Conservation (phyloP, 2,113 vertebrate species). For the human (Homo sapiens) region DNA sequence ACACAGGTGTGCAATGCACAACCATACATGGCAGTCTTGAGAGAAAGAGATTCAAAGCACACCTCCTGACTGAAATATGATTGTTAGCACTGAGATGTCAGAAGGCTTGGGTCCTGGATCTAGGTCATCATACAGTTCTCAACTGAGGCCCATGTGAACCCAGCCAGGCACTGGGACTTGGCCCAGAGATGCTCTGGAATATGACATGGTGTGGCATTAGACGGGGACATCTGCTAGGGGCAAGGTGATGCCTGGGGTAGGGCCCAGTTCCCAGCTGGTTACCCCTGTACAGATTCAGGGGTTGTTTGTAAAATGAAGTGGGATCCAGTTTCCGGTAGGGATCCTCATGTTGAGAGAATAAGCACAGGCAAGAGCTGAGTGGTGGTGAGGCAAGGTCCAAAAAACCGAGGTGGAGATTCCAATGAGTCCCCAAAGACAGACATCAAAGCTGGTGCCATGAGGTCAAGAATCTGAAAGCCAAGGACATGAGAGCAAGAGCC, state of each 20-base stretch:
- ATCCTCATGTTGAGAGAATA: not conserved
- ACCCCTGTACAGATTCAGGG: not conserved
- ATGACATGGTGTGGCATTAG: not conserved
- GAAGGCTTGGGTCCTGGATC: not conserved
- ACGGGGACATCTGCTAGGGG: not conserved
- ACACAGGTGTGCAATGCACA: not conserved
- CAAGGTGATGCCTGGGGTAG: not conserved
- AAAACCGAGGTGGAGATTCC: not conserved
- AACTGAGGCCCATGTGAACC: not conserved
- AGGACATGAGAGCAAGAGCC: not conserved
- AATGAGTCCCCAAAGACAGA: not conserved
- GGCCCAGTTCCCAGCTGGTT: not conserved
- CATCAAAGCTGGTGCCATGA: not conserved
- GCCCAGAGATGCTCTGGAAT: not conserved
- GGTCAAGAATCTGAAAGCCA: not conserved
- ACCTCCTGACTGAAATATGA: not conserved
- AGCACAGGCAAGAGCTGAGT: not conserved
- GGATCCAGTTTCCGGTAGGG: not conserved
- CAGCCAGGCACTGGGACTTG: not conserved
- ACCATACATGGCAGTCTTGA: not conserved
- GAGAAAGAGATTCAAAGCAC: not conserved
- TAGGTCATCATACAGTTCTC: not conserved
- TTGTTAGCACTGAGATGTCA: not conserved
- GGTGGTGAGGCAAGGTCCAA: not conserved
- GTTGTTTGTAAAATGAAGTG: slow-evolving; percentile 2